Evolutionary conservation across 2,797 vertebrate genomes (phyloP).

Genomic region (Mormyrus hasselquistii): DNA sequence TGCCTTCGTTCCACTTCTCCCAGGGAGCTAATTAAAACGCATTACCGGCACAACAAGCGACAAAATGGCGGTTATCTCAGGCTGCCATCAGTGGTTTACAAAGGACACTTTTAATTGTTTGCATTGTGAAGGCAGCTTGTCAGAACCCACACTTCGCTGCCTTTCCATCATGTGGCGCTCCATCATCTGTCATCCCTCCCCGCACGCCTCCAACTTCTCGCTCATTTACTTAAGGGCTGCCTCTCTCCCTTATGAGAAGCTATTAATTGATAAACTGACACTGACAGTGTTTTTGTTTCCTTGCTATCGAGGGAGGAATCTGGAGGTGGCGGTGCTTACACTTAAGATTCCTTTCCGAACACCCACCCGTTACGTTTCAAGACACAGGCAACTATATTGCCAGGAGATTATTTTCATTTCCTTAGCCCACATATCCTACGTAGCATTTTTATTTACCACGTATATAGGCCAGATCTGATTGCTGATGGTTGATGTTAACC

Average conservation of each 20-base stretch:
- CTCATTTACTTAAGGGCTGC: conserved; percentile 39
- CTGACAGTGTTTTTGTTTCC: conserved; percentile 51
- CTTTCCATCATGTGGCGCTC: conserved; percentile 42
- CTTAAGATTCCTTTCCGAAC: neutral
- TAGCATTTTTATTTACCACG: neutral
- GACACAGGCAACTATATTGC: neutral
- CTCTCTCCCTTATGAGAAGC: conserved; percentile 52
- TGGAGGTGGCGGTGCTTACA: neutral
- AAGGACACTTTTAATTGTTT: conserved; percentile 70
- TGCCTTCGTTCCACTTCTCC: conserved; percentile 38
- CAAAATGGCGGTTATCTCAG: conserved; percentile 58
- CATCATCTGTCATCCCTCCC: conserved; percentile 26
- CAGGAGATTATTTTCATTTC: neutral
- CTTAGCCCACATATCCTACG: neutral
- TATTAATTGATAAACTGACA: conserved; percentile 61
- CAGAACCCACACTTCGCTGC: conserved; percentile 47
- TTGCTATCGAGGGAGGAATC: conserved; percentile 34
- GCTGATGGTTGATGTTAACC: conserved; percentile 17
- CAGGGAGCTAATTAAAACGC: conserved; percentile 69
- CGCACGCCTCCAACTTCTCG: conserved; percentile 36
- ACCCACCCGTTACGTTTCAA: neutral
- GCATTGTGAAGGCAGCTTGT: conserved; percentile 58
- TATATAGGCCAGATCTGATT: neutral
- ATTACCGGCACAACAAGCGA: conserved; percentile 61
- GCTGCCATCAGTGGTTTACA: conserved; percentile 56